Percentiles rank a stretch among this genome's conserved stretches.
phyloP scores from a whole-genome alignment of 2,113 vertebrate genomes.

The Daboia siamensis region DNA sequence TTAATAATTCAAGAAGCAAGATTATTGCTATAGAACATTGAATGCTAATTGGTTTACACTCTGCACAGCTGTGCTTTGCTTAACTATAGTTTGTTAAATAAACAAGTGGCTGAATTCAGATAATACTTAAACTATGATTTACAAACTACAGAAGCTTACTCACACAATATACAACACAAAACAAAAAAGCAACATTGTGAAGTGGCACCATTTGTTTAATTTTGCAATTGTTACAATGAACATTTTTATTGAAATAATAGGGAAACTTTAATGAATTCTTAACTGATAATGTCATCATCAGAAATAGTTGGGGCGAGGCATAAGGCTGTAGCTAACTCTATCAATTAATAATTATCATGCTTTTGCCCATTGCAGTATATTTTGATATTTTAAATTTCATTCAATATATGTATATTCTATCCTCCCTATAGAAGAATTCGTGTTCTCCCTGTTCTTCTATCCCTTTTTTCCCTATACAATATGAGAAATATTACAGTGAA shows the following conservation, averaged over 20 bases:
- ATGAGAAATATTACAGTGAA: background rate
- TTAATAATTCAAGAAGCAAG: background rate
- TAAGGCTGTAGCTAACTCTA: background rate
- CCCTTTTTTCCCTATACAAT: background rate
- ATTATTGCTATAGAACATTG: background rate
- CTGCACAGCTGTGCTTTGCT: background rate
- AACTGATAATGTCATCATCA: background rate
- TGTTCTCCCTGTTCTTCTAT: background rate
- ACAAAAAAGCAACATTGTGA: background rate
- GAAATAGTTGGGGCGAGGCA: background rate
- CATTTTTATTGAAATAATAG: background rate
- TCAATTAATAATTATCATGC: background rate
- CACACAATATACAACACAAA: background rate
- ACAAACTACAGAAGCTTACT: background rate
- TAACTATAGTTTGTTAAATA: background rate
- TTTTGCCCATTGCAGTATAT: background rate
- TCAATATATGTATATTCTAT: background rate
- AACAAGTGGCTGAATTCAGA: background rate
- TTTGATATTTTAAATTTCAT: background rate
- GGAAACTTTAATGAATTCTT: background rate
- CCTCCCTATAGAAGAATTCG: background rate
- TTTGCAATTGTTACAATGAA: background rate
- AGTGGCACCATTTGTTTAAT: background rate
- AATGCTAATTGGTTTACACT: background rate
- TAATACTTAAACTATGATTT: background rate